Base-by-base conservation (phyloP, 92 coral and sea anemone species). In the Bergia sp. region DNA sequence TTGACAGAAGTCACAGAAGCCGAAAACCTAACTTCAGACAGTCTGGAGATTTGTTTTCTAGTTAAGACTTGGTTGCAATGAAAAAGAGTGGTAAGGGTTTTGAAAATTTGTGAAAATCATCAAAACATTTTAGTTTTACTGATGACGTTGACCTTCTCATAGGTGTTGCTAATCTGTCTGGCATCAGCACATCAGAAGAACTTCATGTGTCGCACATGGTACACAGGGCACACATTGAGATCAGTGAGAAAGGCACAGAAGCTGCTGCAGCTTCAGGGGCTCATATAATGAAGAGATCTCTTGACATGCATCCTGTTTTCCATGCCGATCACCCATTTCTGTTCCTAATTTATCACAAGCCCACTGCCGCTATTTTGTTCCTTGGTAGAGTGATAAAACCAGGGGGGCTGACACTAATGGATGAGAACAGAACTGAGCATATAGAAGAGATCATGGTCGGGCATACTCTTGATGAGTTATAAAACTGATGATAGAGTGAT, bases 221-320 rank as follows among this genome's bases (percentile, higher is more conserved):
- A 18, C 98, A 96, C 89, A 95, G 93, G 71, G 94, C 98, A 21
- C 90, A 91, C 53, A 86, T 96, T 12, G 91, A 93, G 23, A 94
- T 96, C 36, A 93, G 91, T 78, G 98, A 96, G 81, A 76, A 88
- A 77, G 98, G 98, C 38, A 89, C 98, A 11, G 98, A 94, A 72
- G 98, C 98, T 1, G 94, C 98, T 0, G 98, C 98, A 10, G 95
- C 98, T 6, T 86, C 98, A 0, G 98, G 96, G 7, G 90, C 93
- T 8, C 75, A 85, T 2, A 66, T 93, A 87, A 90, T 75, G 88
- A 91, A 89, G 85, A 82, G 96, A 86, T 95, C 96, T 12, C 53
- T 96, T 20, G 98, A 92, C 61, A 73, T 91, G 78, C 90, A 89
- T 89, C 95, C 97, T 37, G 94, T 79, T 9, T 95, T 96, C 83